Evolutionary conservation across 2,113 vertebrate genomes (phyloP), one percentile per base, ranked within the genome.

Genomic region (Phoxinus phoxinus): DNA sequence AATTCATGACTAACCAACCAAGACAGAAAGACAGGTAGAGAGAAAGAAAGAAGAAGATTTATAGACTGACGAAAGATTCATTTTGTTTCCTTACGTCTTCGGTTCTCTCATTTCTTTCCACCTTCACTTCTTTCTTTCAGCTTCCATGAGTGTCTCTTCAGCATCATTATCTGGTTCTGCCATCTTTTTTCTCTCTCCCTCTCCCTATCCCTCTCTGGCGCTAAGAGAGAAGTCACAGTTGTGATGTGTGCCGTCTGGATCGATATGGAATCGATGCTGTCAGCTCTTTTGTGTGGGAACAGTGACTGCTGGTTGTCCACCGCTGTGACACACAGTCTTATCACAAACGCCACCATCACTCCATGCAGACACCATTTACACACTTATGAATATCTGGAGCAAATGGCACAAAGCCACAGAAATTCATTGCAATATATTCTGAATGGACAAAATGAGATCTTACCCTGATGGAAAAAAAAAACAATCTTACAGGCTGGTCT

Each of bases 221-320:
- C 56, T 79, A 71, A 74, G 61, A 84, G 81, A 76, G 82, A 79
- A 85, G 71, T 69, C n/a, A 87, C 86, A 74, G 86, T 4, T 41
- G 76, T 87, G 85, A 85, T 90, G 76, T 77, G 69, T 67, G 37
- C 35, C 37, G 85, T 89, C 88, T 87, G 86, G 85, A 88, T 92
- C 91, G 17, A 91, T 91, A 67, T 13, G 3, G 4, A 63, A 92
- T 92, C 90, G 83, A 91, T 89, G 72, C 30, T 41, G 81, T 8
- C 53, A 82, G 81, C 72, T 87, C 63, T 69, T 83, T 85, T 86
- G 83, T 87, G 61, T 88, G 10, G 74, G 48, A 25, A 81, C 85
- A 89, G 88, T 59, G 48, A 87, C 65, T 53, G 59, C 78, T 67
- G 61, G 46, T 82, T 84, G 83, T 84, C 83, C 85, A 80, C 69